Percentiles rank a stretch among this genome's conserved stretches.
Conservation (phyloP, 1,140 invertebrate species). For the Cylas formicarius region DNA sequence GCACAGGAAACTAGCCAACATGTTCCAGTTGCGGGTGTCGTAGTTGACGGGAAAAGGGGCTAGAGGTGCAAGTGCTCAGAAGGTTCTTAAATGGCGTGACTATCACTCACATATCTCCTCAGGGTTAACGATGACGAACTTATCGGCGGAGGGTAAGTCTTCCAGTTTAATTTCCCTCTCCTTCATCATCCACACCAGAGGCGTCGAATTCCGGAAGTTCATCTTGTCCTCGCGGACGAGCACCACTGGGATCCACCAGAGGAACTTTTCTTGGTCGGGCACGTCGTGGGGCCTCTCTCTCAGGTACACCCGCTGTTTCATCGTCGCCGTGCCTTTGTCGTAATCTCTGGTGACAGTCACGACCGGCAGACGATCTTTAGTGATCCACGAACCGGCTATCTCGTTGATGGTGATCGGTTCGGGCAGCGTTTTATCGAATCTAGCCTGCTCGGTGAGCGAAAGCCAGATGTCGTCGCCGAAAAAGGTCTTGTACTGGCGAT, state of each 20-base stretch:
- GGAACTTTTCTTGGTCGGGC: constrained; percentile 52
- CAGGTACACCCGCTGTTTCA: constrained; percentile 62
- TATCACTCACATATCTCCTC: constrained; percentile 61
- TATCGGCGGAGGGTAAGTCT: constrained; percentile 47
- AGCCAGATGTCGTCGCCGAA: constrained; percentile 75
- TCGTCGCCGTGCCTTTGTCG: constrained; percentile 50
- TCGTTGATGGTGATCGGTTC: constrained; percentile 53
- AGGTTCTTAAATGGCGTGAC: constrained; percentile 2
- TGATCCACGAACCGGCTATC: constrained; percentile 73
- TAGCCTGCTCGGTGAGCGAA: constrained; percentile 60
- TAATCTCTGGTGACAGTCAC: constrained; percentile 67
- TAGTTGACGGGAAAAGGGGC: constrained; percentile 79
- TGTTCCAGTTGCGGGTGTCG: constrained; percentile 69
- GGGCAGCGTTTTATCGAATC: constrained; percentile 50
- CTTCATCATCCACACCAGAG: constrained; percentile 53
- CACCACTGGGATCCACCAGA: constrained; percentile 65
- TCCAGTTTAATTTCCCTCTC: constrained; percentile 45
- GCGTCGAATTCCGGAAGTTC: constrained; percentile 48
- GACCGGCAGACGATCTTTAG: constrained; percentile 72
- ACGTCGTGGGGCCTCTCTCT: constrained; percentile 60
- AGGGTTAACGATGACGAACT: constrained; percentile 70
- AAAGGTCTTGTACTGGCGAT: constrained; percentile 65
- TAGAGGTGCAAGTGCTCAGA: constrained; percentile 30
- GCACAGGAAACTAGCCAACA: constrained; percentile 57
- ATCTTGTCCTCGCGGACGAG: constrained; percentile 49